These are phyloP conservation scores for Drosophila conformis DNA, from an alignment of 2,888 invertebrate genomes.

Conservation along the genomic window DNA sequence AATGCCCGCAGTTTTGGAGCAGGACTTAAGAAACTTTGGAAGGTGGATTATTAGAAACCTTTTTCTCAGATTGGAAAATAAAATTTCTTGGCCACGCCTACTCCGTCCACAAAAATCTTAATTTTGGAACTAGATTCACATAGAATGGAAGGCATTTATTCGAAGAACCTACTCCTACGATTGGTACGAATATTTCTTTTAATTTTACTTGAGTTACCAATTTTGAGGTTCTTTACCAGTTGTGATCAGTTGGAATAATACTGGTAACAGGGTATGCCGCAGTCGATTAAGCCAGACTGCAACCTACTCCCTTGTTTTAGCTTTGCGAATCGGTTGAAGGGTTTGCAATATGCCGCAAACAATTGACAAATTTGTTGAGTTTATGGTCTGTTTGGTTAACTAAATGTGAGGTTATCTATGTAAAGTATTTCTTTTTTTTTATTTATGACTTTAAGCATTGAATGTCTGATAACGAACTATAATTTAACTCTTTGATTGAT, in stretches of 20 bases:
- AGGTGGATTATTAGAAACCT: neutral
- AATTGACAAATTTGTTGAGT: slow-evolving; percentile 18
- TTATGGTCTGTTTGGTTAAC: slow-evolving; percentile 2
- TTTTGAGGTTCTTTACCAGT: neutral
- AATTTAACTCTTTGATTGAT: neutral
- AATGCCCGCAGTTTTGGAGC: neutral
- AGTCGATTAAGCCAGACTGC: neutral
- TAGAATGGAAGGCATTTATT: neutral
- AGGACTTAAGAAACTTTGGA: neutral
- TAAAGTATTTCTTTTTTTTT: slow-evolving; percentile 8
- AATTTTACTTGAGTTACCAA: no score
- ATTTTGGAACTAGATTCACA: neutral
- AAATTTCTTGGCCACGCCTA: neutral
- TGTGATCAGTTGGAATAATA: neutral
- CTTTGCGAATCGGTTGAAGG: slow-evolving; percentile 20
- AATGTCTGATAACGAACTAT: neutral
- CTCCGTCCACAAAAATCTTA: no score
- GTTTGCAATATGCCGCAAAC: slow-evolving; percentile 34
- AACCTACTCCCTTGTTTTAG: neutral
- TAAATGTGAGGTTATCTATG: slow-evolving; percentile 35
- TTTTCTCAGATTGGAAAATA: neutral
- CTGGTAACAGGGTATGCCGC: neutral
- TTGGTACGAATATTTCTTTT: neutral
- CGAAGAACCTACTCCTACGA: no score
- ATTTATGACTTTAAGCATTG: slow-evolving; percentile 42